These are phyloP conservation scores for Clamator glandarius DNA, from an alignment of 2,797 vertebrate species.

Conservation along the genomic window DNA sequence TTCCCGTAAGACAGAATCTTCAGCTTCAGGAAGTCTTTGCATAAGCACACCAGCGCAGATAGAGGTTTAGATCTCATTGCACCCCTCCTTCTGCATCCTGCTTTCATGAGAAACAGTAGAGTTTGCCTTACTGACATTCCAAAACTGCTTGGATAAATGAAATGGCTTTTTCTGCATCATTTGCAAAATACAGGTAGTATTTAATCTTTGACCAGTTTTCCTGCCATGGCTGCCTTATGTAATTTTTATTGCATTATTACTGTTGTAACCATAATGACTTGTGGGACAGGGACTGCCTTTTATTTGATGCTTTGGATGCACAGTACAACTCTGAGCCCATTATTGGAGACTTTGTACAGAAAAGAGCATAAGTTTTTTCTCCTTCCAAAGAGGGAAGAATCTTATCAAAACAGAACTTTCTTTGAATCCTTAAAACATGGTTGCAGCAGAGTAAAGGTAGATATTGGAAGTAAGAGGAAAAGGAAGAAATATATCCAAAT, in stretches of 20 bases:
- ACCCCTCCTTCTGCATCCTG: not conserved
- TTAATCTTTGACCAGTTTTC: not conserved
- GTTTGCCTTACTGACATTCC: not conserved
- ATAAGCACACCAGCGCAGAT: not conserved
- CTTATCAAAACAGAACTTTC: not conserved
- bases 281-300: not conserved
- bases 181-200: not conserved
- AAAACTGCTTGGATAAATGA: not conserved
- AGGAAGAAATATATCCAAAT: not conserved
- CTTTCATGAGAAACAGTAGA: not conserved
- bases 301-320: not conserved
- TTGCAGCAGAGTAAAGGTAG: not conserved
- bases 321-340: not conserved
- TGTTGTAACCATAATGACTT: not conserved
- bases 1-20: not conserved
- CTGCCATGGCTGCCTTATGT: not conserved
- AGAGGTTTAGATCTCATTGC: not conserved
- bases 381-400: too few relatives aligned
- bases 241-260: not conserved
- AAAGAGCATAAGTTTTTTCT: not conserved
- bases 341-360: not conserved
- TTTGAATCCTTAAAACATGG: not conserved
- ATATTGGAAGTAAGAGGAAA: not conserved
- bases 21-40: not conserved
- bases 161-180: not conserved